A percentile compares a stretch with the other conserved stretches of the same genome.
Conservation (phyloP, 2,888 invertebrate genomes). For the Lamellibrachia columna region DNA sequence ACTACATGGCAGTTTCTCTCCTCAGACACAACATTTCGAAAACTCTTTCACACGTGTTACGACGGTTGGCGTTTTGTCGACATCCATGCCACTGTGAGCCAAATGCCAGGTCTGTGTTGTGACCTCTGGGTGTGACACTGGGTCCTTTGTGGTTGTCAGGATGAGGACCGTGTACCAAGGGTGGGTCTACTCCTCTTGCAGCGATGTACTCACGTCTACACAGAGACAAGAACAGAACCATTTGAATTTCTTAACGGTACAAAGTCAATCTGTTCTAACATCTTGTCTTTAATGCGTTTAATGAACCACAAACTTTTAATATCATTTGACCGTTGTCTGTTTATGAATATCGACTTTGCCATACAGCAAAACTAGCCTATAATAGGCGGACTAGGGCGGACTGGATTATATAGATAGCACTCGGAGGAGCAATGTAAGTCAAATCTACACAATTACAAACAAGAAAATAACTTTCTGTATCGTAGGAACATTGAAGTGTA, state of each 20-base stretch:
- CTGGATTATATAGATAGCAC: too few relatives aligned
- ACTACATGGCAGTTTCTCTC: not conserved
- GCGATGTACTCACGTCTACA: not conserved
- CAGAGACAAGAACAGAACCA: not conserved
- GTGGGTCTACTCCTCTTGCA: not conserved
- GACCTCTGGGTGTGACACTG: not conserved
- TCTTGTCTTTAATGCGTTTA: too few relatives aligned
- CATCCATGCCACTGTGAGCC: not conserved
- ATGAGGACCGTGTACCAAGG: not conserved
- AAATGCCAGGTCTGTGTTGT: not conserved
- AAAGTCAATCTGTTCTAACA: too few relatives aligned
- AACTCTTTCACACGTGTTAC: not conserved
- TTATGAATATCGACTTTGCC: too few relatives aligned
- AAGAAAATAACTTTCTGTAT: too few relatives aligned
- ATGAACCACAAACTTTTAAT: too few relatives aligned
- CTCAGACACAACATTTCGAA: constrained; percentile 4
- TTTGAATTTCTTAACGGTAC: not conserved
- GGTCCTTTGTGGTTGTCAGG: not conserved
- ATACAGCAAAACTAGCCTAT: too few relatives aligned
- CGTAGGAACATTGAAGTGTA: too few relatives aligned
- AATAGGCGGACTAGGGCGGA: too few relatives aligned
- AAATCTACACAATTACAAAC: too few relatives aligned
- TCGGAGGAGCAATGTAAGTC: too few relatives aligned
- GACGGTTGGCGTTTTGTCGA: not conserved
- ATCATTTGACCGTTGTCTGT: too few relatives aligned